Evolutionary conservation across 2,888 invertebrate species (phyloP).

Genomic region (Tricholauxania praeusta): DNA sequence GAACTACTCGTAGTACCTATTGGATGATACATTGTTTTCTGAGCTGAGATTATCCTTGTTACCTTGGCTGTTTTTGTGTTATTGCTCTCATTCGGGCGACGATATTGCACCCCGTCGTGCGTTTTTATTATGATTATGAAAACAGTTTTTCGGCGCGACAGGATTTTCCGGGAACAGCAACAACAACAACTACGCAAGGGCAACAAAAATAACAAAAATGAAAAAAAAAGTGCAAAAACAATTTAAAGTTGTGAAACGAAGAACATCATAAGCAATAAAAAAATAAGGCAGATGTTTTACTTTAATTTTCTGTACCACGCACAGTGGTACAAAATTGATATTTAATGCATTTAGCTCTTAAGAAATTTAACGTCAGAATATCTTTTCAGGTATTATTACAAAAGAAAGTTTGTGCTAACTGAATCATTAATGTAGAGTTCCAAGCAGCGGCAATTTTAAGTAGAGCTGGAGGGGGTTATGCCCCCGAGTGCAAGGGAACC

Average conservation of each 20-base stretch:
- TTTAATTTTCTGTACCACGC: conserved; percentile 3
- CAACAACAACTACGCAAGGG: background rate
- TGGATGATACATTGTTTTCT: background rate
- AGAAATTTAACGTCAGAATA: too few relatives aligned
- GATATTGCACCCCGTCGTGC: conserved; percentile 3
- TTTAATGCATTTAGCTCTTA: too few relatives aligned
- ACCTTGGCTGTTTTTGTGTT: background rate
- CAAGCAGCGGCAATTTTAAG: too few relatives aligned
- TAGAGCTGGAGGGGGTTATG: too few relatives aligned
- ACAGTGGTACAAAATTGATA: too few relatives aligned
- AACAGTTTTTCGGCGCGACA: conserved; percentile 27
- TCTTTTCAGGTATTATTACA: too few relatives aligned
- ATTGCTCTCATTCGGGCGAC: background rate
- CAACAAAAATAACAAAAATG: background rate
- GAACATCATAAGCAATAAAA: background rate
- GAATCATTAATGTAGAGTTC: too few relatives aligned
- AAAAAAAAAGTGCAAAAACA: conserved; percentile 8
- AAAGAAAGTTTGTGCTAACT: too few relatives aligned
- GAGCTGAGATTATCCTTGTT: conserved; percentile 18
- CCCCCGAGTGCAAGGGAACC: too few relatives aligned
- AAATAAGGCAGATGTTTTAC: conserved; percentile 26
- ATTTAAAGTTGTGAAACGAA: background rate
- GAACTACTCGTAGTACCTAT: too few relatives aligned
- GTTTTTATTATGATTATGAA: conserved; percentile 29
- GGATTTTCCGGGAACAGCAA: conserved; percentile 19